Percentiles rank a stretch among this genome's conserved stretches.
Evolutionary conservation across 2,113 vertebrate species (phyloP).

Genomic region (Tragelaphus strepsiceros): DNA sequence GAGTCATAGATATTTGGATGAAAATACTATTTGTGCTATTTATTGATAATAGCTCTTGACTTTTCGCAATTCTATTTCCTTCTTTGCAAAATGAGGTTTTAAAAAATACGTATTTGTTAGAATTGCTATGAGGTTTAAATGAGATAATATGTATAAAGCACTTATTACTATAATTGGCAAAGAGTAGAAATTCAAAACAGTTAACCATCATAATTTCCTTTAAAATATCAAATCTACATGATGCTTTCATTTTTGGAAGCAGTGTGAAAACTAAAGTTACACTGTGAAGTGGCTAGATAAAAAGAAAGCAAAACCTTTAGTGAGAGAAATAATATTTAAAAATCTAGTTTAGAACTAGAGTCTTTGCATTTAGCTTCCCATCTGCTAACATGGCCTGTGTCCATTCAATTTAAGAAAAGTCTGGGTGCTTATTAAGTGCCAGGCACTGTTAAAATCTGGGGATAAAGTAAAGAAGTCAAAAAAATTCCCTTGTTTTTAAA

Average conservation of each 20-base stretch:
- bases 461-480: not conserved
- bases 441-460: not conserved
- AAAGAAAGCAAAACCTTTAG: not conserved
- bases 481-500: not conserved
- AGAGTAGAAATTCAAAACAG: not conserved
- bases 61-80: not conserved
- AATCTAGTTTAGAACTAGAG: not conserved
- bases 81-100: not conserved
- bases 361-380: conserved; percentile 19
- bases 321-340: not conserved
- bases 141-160: not conserved
- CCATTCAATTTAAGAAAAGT: not conserved
- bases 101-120: not conserved
- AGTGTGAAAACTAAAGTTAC: conserved; percentile 4
- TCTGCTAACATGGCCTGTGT: not conserved
- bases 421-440: not conserved
- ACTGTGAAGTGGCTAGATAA: not conserved
- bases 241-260: not conserved
- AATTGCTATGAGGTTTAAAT: not conserved
- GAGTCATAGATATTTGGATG: not conserved
- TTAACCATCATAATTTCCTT: not conserved
- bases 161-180: not conserved
- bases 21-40: not conserved
- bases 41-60: not conserved
- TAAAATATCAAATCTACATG: not conserved